Conservation (phyloP, 2,797 vertebrate genomes). For the Danionella dracula region DNA sequence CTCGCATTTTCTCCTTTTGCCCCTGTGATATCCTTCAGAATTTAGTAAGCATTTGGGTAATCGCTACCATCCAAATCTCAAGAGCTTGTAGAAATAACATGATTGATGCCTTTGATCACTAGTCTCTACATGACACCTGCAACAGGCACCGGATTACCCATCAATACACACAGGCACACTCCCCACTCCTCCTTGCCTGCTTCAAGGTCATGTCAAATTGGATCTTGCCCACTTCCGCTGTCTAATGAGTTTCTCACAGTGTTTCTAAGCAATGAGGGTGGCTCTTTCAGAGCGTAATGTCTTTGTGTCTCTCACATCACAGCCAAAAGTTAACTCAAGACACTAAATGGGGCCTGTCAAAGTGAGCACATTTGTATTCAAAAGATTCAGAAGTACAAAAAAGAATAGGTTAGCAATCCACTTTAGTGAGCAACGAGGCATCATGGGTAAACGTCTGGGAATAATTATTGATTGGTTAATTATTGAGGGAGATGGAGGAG, state of each 20-base stretch:
- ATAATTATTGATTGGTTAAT: conserved; percentile 49
- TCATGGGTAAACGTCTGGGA: conserved; percentile 32
- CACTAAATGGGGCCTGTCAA: background rate
- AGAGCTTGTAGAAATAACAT: background rate
- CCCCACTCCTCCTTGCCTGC: conserved; percentile 26
- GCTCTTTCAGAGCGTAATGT: conserved; percentile 19
- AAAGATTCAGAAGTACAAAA: background rate
- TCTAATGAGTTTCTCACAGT: conserved; percentile 50
- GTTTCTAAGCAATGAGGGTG: conserved; percentile 22
- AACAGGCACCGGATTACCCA: conserved; percentile 27
- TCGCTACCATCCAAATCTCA: background rate
- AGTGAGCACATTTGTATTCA: background rate
- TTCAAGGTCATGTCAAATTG: conserved; percentile 87
- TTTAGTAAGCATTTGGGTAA: background rate
- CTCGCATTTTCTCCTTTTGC: background rate
- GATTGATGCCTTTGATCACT: background rate
- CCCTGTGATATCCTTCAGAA: background rate
- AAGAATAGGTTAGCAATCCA: background rate
- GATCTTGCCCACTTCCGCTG: conserved; percentile 72
- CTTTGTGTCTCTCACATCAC: conserved; percentile 15
- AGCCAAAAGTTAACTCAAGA: background rate
- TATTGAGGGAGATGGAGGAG: conserved; percentile 41
- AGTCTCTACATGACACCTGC: background rate
- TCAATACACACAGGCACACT: background rate
- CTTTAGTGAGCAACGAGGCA: background rate